Conservation (phyloP, 1,140 invertebrate species). For the Adoxophyes honmai region DNA sequence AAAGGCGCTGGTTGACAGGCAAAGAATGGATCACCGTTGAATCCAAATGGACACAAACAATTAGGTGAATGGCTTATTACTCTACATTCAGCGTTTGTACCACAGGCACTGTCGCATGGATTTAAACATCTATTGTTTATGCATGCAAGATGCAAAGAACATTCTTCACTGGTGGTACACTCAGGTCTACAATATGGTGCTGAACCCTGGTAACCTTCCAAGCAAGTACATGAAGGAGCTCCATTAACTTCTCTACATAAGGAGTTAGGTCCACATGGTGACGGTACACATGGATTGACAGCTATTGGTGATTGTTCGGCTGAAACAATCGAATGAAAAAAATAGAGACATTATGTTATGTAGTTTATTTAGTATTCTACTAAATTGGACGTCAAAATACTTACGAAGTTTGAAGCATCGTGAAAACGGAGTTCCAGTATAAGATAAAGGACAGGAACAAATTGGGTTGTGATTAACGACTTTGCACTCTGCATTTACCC, state of each 20-base stretch:
- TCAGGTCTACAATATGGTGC: slow-evolving; percentile 87
- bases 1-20: slow-evolving; percentile 72
- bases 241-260: slow-evolving; percentile 85
- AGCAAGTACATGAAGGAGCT: slow-evolving; percentile 86
- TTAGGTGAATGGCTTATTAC: slow-evolving; percentile 88
- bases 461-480: slow-evolving; percentile 83
- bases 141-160: slow-evolving; percentile 84
- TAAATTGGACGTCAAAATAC: no score
- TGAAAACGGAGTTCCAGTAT: slow-evolving; percentile 81
- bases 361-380: no score
- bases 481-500: slow-evolving; percentile 79
- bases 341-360: no score
- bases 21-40: slow-evolving; percentile 82
- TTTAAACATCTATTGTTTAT: slow-evolving; percentile 84
- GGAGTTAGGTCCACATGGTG: slow-evolving; percentile 89
- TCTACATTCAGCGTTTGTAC: slow-evolving; percentile 82
- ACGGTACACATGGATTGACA: slow-evolving; percentile 84
- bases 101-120: slow-evolving; percentile 84
- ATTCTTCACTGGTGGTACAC: slow-evolving; percentile 87
- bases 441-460: slow-evolving; percentile 79
- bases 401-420: slow-evolving; percentile 79
- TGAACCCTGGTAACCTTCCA: slow-evolving; percentile 86
- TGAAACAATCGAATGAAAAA: slow-evolving; percentile 31
- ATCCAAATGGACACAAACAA: slow-evolving; percentile 81
- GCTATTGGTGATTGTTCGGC: slow-evolving; percentile 65